phyloP scores from a whole-genome alignment of 2,113 vertebrate genomes.

The Oncorhynchus tshawytscha region DNA sequence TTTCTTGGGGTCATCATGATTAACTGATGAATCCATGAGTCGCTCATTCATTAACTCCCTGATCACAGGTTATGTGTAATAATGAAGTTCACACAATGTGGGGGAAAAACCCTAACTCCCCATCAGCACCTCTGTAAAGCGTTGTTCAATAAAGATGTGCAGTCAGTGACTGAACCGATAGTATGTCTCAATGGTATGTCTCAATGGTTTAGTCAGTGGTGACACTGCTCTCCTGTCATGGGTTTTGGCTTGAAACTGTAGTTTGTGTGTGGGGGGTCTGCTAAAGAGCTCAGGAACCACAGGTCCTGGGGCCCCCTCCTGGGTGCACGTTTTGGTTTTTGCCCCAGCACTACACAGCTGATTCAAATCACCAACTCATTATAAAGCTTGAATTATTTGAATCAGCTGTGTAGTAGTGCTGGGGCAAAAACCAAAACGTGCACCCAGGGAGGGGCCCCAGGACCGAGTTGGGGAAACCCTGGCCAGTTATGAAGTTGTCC shows the following conservation, averaged over 20 bases:
- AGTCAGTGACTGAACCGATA: too few relatives aligned
- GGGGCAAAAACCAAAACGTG: too few relatives aligned
- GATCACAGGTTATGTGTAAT: slow-evolving; percentile 22
- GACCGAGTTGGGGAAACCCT: too few relatives aligned
- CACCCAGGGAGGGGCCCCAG: too few relatives aligned
- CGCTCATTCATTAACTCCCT: slow-evolving; percentile 11
- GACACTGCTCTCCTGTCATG: background rate
- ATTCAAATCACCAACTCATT: too few relatives aligned
- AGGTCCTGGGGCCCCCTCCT: too few relatives aligned
- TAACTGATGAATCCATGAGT: background rate
- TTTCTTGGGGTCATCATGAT: background rate
- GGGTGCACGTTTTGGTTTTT: too few relatives aligned
- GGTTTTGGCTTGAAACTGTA: background rate
- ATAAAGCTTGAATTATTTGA: too few relatives aligned
- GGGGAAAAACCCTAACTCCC: slow-evolving; percentile 27
- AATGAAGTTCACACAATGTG: slow-evolving; percentile 13
- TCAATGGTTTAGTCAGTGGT: background rate
- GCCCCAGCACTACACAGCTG: too few relatives aligned
- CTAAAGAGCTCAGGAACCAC: too few relatives aligned
- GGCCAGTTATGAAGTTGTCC: too few relatives aligned
- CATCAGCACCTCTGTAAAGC: slow-evolving; percentile 46
- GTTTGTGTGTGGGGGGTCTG: background rate
- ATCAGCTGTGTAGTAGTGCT: too few relatives aligned
- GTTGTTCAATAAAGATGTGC: slow-evolving; percentile 58
- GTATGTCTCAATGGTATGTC: background rate